Evolutionary conservation across 2,797 vertebrate species (phyloP), one percentile per base, ranked within the genome.

Genomic region (Lagocephalus sceleratus): DNA sequence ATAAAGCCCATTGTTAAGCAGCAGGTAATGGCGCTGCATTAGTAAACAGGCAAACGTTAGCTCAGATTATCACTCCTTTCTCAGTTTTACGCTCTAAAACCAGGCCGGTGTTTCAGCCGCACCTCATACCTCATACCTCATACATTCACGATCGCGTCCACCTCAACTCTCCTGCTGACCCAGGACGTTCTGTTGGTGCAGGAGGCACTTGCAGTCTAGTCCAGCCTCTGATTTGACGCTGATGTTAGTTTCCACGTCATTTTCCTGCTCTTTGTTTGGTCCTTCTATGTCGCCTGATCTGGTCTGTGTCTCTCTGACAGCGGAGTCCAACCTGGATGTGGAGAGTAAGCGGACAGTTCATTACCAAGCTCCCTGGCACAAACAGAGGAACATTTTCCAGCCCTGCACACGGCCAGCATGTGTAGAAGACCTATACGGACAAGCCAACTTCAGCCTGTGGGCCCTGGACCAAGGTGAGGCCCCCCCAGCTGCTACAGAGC

Each of bases 301-400:
- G 16, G 1, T 56, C 10, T n/a, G 1, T 49, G 19, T 54, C 21
- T 54, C 68, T 76, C 43, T 67, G 47, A 43, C 89, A 99, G 96
- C 97, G 12, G 93, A 97, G 58, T 99, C 97, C 21, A 92, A 95
- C 81, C 90, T 99, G 92, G 96, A 99, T 51, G 85, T 90, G 57
- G 97, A 98, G 87, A 97, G 94, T 78, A 98, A 98, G 86, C 87
- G 97, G 88, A 94, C 89, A 0, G 77, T 88, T 10, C 93, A 97
- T 51, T 98, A 93, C 83, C 91, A 86, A 60, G 89, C 93, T 2
- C 91, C 93, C 51, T 95, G 94, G 93, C 92, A 93, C 79, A 93
- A 94, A 79, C 94, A 96, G 82, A 93, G 93, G 68, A 96, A 95
- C 74, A 76, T 97, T 71, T 93, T 99, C 62, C 85, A 93, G 42